Base-by-base conservation (phyloP, 2,888 invertebrate genomes). In the Apodemia duryi region DNA sequence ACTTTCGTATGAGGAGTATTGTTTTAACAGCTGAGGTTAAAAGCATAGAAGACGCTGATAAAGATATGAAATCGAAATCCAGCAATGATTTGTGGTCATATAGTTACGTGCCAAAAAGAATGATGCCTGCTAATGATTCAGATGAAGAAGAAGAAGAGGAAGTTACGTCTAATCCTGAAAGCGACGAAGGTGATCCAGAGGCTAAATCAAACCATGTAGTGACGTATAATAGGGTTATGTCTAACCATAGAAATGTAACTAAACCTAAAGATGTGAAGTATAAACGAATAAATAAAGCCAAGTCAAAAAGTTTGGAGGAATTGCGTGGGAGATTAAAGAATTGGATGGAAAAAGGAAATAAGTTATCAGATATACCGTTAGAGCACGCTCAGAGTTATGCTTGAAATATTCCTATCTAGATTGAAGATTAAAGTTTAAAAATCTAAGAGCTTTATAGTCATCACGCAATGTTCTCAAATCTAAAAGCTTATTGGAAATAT, bases 201-300 rank as follows among this genome's bases (percentile, higher is more conserved):
- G 83, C 79, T 2, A 83, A 79, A 73, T 76, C 90, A 21, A 92
- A 86, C 68, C 95, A 94, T 68, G 95, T 96, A 63, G 95, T 95
- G 13, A 95, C 95, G 1, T 96, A 96, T 86, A 97, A 97, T 84
- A 91, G 97, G 72, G 97, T 97, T 66, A 97, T 97, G 97, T 96
- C 96, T 61, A 97, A 97, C 86, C 97, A 97, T 83, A 93, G 97
- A 70, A 97, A 96, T 64, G 97, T 97, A 63, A 97, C 97, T 6
- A 97, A 97, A 82, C 97, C 97, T 71, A 97, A 97, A 88, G 97
- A 97, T 81, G 97, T 97, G 46, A 97, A 97, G 86, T 97, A 97
- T 88, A 97, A 97, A 83, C 93, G 97, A 78, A 97, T 97, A 83
- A 97, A 97, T 82, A 97, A 97, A 82, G 97, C 97, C 6, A 97